Conservation (phyloP, 2,113 vertebrate species). For the Rousettus leschenaultii region DNA sequence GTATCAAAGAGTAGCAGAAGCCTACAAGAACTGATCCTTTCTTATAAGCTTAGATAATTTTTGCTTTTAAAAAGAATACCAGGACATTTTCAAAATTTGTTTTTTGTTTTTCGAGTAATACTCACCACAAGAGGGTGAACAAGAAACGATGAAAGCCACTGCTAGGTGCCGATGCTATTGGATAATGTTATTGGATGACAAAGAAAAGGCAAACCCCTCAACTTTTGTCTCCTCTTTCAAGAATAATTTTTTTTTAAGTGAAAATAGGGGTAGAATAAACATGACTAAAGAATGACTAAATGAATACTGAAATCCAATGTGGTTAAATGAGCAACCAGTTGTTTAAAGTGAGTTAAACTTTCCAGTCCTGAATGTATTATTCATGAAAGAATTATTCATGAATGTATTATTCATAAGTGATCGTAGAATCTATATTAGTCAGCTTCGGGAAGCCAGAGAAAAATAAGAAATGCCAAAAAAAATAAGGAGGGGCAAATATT, state of each 20-base stretch:
- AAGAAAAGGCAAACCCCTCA: neutral
- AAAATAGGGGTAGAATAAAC: neutral
- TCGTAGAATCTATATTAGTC: neutral
- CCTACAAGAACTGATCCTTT: neutral
- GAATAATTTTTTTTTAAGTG: neutral
- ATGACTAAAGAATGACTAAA: neutral
- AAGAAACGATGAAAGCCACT: neutral
- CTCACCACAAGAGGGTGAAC: neutral
- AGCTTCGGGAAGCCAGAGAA: neutral
- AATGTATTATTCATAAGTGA: neutral
- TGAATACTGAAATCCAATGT: neutral
- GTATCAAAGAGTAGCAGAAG: neutral
- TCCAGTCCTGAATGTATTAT: neutral
- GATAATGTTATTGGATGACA: neutral
- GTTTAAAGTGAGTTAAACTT: neutral
- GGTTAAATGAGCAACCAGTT: neutral
- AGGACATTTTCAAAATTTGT: neutral
- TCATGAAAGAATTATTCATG: too few species aligned
- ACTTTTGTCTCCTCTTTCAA: neutral
- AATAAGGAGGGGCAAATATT: neutral
- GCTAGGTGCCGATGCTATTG: neutral
- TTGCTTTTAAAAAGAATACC: slow-evolving; percentile 24
- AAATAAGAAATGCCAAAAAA: slow-evolving; percentile 9
- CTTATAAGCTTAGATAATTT: neutral
- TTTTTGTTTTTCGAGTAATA: neutral